These are phyloP conservation scores for Chloromyia formosa DNA, from an alignment of 2,888 invertebrate species.

Conservation along the genomic window DNA sequence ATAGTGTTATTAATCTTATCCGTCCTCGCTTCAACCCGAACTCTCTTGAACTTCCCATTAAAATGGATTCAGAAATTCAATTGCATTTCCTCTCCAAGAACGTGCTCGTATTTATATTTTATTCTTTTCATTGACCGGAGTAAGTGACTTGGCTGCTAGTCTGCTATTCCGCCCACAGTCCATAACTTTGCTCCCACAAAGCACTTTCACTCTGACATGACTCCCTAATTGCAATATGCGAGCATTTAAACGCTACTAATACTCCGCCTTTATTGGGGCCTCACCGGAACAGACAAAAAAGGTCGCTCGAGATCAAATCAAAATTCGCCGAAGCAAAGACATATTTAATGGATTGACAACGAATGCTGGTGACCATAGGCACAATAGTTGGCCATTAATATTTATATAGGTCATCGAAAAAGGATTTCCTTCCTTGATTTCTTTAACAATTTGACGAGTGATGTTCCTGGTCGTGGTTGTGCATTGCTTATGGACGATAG, in stretches of 20 bases:
- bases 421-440: constrained; percentile 31
- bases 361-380: not conserved
- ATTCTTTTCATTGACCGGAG: too few species aligned
- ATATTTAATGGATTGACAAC: constrained; percentile 18
- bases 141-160: too few species aligned
- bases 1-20: too few species aligned
- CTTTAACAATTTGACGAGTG: not conserved
- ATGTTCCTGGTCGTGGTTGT: not conserved
- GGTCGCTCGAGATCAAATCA: not conserved
- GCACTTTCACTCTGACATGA: too few species aligned
- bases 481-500: not conserved
- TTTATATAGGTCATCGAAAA: constrained; percentile 36
- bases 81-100: too few species aligned
- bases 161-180: too few species aligned
- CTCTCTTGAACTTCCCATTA: too few species aligned
- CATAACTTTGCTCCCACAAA: too few species aligned
- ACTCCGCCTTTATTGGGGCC: not conserved
- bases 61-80: too few species aligned
- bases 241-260: not conserved
- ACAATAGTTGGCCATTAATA: constrained; percentile 39
- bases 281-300: not conserved
- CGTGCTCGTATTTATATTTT: too few species aligned
- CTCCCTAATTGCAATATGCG: not conserved
- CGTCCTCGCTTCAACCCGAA: too few species aligned
- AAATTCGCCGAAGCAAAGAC: constrained; percentile 13